Evolutionary conservation across 2,888 invertebrate species (phyloP).

Genomic region (Macroteleia sp.): DNA sequence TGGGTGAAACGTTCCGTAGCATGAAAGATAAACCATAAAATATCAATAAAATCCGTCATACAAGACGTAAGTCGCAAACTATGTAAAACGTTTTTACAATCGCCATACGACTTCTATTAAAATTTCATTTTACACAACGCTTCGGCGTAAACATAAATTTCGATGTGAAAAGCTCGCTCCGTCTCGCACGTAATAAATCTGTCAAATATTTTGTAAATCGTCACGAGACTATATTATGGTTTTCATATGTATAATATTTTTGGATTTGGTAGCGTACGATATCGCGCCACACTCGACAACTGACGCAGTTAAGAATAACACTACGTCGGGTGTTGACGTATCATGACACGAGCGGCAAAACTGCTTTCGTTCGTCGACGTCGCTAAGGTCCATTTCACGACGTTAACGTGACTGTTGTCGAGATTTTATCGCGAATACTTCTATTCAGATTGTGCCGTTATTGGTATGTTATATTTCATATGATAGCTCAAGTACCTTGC

Average conservation of each 20-base stretch:
- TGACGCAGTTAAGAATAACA: conserved; percentile 46
- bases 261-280: conserved; percentile 23
- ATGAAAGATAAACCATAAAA: too few relatives aligned
- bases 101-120: too few relatives aligned
- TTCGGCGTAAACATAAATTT: conserved; percentile 16
- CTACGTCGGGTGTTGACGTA: conserved; percentile 32
- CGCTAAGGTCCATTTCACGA: conserved; percentile 60
- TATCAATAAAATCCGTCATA: too few relatives aligned
- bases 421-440: conserved; percentile 61
- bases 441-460: conserved; percentile 64
- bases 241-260: conserved; percentile 38
- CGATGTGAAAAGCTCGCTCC: neutral
- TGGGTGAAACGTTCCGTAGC: too few relatives aligned
- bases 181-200: conserved; percentile 17
- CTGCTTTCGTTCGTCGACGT: conserved; percentile 44
- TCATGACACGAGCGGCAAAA: conserved; percentile 37
- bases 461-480: conserved; percentile 61
- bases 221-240: conserved; percentile 12
- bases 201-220: conserved; percentile 31
- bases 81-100: too few relatives aligned
- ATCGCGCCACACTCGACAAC: conserved; percentile 38
- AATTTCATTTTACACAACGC: too few relatives aligned
- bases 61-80: too few relatives aligned
- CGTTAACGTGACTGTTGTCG: conserved; percentile 64
- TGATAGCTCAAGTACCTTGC: conserved; percentile 55